Evolutionary conservation across 2,888 invertebrate genomes (phyloP), one percentile per base, ranked within the genome.

Genomic region (Andrena minutula): DNA sequence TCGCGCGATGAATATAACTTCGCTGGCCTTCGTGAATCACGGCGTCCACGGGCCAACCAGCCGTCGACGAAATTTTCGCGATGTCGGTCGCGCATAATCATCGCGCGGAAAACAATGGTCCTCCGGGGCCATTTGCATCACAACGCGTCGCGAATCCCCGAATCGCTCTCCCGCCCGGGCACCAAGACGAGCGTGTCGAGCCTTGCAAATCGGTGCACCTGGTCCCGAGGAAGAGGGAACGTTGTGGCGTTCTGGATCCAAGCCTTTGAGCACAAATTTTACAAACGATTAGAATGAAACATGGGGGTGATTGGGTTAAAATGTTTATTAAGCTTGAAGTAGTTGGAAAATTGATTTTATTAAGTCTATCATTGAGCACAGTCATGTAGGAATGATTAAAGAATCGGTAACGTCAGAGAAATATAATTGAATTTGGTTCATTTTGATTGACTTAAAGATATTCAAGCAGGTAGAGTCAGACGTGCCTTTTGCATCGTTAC

Each of bases 141-240:
- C 85, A 89, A 76, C 75, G 76, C 85, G 86, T 74, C 86, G 84
- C 79, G 84, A 84, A 76, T 87, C 87, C 80, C 83, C 86, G 83
- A 79, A 83, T 77, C 78, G 41, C 71, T 35, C 65, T 75, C 64
- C 63, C 53, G 61, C 63, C 35, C 20, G 35, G 47, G 35, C 66
- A 41, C 70, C 70, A 56, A 76, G 86, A 89, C 89, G 73, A 83
- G 82, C 84, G 73, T 86, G 86, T 81, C 85, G 85, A 81, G 81
- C 84, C 81, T 89, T 84, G 88, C 87, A 89, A 91, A 91, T 90
- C 89, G 85, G 89, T 89, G 88, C 90, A 89, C 32, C 68, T 51
- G 68, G 47, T 28, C 28, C 32, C 5, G 20, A 3, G 56, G 51
- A 41, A 12, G 23, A 10, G 16, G 41, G 41, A 5, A 58, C 23